Conservation (phyloP, 92 coral and sea anemone genomes). For the Diadumene lineata region DNA sequence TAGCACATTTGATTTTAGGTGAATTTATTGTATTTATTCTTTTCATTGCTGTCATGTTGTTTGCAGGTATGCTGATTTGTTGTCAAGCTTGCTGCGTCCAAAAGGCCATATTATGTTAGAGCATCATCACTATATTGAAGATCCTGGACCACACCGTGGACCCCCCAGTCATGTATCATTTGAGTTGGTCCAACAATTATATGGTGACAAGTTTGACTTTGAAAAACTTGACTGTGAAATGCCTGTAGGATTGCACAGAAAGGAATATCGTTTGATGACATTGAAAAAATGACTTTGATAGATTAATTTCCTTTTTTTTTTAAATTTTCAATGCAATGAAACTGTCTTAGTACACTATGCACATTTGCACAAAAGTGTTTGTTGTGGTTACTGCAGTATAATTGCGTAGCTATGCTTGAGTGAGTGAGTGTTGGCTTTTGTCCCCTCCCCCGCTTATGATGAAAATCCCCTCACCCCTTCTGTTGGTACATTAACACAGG, state of each 20-base stretch:
- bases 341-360: too few relatives aligned
- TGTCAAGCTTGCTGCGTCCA: slow-evolving; percentile 44
- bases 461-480: too few relatives aligned
- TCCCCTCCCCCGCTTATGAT: too few relatives aligned
- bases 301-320: too few relatives aligned
- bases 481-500: too few relatives aligned
- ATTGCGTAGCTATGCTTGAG: too few relatives aligned
- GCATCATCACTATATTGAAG: slow-evolving; percentile 46
- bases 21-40: too few relatives aligned
- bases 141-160: slow-evolving; percentile 36
- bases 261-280: neutral
- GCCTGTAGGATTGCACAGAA: neutral
- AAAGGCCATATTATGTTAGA: slow-evolving; percentile 68
- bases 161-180: slow-evolving; percentile 33
- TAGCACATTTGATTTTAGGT: too few relatives aligned
- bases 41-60: neutral
- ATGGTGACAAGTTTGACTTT: slow-evolving; percentile 26
- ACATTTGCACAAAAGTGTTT: too few relatives aligned
- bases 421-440: too few relatives aligned
- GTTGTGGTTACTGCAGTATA: too few relatives aligned
- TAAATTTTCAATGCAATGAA: neutral
- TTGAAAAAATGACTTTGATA: neutral
- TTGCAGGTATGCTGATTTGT: slow-evolving; percentile 48
- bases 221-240: slow-evolving; percentile 13
- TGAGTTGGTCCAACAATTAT: slow-evolving; percentile 11